phyloP scores from a whole-genome alignment of 2,888 invertebrate species.

The Drosophila lutescens region DNA sequence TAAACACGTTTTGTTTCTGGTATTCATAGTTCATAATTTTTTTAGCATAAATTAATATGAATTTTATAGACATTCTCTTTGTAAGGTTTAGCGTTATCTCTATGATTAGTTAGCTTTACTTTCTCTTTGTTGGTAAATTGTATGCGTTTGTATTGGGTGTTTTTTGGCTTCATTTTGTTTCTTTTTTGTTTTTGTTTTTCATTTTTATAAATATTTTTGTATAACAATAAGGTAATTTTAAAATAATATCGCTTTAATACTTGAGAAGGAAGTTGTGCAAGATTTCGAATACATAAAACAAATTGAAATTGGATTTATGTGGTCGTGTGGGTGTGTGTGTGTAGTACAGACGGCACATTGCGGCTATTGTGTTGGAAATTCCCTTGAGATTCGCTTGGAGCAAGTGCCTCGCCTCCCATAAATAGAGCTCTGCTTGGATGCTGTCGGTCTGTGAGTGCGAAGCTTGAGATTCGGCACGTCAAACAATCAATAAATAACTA shows the following conservation, averaged over 20 bases:
- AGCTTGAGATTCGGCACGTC: constrained; percentile 71
- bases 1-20: constrained; percentile 40
- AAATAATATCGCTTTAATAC: constrained; percentile 80
- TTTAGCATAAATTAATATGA: constrained; percentile 47
- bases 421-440: constrained; percentile 45
- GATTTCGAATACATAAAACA: constrained; percentile 55
- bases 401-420: constrained; percentile 46
- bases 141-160: constrained; percentile 37
- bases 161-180: constrained; percentile 48
- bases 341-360: constrained; percentile 48
- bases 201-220: constrained; percentile 63
- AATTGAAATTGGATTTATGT: constrained; percentile 43
- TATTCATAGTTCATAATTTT: constrained; percentile 36
- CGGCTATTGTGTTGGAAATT: constrained; percentile 60
- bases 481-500: constrained; percentile 71
- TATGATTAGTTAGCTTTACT: constrained; percentile 43
- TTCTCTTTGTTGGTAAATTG: constrained; percentile 25
- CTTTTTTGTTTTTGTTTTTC: constrained; percentile 37
- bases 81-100: constrained; percentile 33
- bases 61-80: constrained; percentile 42
- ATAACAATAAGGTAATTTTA: constrained; percentile 71
- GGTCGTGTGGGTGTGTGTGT: constrained; percentile 30
- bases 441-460: constrained; percentile 57
- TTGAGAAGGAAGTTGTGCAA: constrained; percentile 79
- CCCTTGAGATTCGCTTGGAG: constrained; percentile 73